Conservation (phyloP, 2,888 invertebrate species). For the Athrips mouffetella region DNA sequence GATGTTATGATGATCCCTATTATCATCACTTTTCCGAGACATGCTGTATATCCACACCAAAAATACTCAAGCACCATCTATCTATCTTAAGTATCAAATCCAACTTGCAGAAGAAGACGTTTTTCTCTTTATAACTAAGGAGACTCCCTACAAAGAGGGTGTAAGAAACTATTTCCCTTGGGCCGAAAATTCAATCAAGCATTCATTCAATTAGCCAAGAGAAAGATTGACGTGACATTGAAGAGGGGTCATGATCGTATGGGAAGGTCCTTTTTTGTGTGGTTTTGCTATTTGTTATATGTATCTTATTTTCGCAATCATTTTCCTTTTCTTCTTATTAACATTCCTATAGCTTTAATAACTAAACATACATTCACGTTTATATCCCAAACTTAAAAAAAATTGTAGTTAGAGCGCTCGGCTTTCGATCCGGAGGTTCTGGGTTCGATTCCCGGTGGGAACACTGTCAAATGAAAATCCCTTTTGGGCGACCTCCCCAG, state of each 20-base stretch:
- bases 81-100: constrained; percentile 1
- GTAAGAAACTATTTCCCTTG: constrained; percentile 48
- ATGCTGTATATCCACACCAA: too few relatives aligned
- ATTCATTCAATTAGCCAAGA: constrained; percentile 60
- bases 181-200: constrained; percentile 54
- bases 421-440: too few relatives aligned
- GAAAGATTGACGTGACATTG: constrained; percentile 46
- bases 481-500: too few relatives aligned
- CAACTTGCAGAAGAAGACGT: constrained; percentile 1
- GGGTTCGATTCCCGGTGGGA: too few relatives aligned
- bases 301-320: background rate
- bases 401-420: too few relatives aligned
- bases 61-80: too few relatives aligned
- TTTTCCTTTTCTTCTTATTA: background rate
- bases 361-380: too few relatives aligned
- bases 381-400: too few relatives aligned
- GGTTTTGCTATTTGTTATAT: background rate
- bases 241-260: constrained; percentile 3
- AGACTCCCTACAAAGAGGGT: constrained; percentile 21
- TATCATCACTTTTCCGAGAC: too few relatives aligned
- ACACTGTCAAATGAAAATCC: too few relatives aligned
- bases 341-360: too few relatives aligned
- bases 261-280: background rate
- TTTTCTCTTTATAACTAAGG: constrained; percentile 23
- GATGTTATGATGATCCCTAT: too few relatives aligned